Evolutionary conservation across 2,888 invertebrate species (phyloP).

Genomic region (Blastobasis lacticolella): DNA sequence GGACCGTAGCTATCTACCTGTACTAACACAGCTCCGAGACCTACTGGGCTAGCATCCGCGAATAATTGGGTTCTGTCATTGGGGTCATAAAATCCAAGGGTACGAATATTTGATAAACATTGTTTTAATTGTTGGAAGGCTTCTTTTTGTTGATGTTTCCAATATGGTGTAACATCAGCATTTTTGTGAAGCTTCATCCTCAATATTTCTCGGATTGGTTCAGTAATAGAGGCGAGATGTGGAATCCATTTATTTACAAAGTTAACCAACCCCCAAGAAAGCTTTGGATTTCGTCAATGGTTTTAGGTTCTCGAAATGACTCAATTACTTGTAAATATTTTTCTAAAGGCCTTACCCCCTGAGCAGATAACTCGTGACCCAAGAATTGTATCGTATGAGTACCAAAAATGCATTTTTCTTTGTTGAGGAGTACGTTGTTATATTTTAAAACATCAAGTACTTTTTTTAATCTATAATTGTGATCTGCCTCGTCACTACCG

Average conservation of each 20-base stretch:
- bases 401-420: conserved; percentile 13
- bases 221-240: conserved; percentile 15
- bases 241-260: conserved; percentile 21
- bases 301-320: conserved; percentile 13
- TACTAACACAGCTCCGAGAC: conserved; percentile 15
- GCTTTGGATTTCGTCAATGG: conserved; percentile 21
- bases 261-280: conserved; percentile 24
- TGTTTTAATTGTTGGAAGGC: conserved; percentile 1
- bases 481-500: conserved; percentile 12
- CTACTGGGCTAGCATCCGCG: conserved; percentile 20
- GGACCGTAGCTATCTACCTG: conserved; percentile 10
- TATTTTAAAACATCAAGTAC: conserved; percentile 12
- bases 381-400: conserved; percentile 9
- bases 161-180: conserved; percentile 8
- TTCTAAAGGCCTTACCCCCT: conserved; percentile 15
- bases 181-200: conserved; percentile 4
- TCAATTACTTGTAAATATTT: conserved; percentile 16
- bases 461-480: conserved; percentile 12
- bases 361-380: conserved; percentile 13
- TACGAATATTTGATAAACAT: background rate
- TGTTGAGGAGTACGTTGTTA: conserved; percentile 14
- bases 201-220: conserved; percentile 16
- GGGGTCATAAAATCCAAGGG: conserved; percentile 8
- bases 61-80: conserved; percentile 14
- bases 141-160: conserved; percentile 7